Conservation (phyloP, 2,797 vertebrate genomes). For the Thamnophis elegans region DNA sequence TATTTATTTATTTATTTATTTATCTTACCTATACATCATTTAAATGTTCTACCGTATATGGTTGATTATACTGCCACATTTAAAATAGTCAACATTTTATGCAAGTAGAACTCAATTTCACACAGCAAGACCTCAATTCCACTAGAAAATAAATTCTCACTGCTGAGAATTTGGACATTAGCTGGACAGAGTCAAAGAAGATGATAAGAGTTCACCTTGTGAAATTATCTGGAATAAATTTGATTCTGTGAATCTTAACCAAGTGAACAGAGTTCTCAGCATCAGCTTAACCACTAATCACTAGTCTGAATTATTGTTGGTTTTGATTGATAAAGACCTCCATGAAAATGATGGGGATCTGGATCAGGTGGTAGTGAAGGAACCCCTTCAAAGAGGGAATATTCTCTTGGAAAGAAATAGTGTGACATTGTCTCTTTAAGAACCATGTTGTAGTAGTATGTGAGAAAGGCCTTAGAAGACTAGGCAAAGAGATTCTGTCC, state of each 20-base stretch:
- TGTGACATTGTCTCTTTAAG: not conserved
- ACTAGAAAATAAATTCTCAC: not conserved
- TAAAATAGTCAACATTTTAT: not conserved
- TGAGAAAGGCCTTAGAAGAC: not conserved
- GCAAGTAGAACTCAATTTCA: not conserved
- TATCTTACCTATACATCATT: not conserved
- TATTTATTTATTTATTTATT: too few species aligned
- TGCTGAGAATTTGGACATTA: not conserved
- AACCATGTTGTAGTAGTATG: not conserved
- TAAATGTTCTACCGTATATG: not conserved
- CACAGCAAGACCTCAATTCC: not conserved
- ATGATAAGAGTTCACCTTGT: not conserved
- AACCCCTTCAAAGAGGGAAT: not conserved
- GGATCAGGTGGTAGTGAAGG: not conserved
- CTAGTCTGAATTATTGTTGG: not conserved
- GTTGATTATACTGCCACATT: not conserved
- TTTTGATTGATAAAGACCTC: not conserved
- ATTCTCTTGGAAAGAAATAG: not conserved
- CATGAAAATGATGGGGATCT: not conserved
- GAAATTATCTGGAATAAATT: not conserved
- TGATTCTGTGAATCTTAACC: not conserved
- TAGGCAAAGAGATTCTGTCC: not conserved
- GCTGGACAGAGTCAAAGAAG: not conserved
- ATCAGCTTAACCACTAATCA: not conserved
- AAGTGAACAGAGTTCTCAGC: not conserved